Conservation (phyloP, 2,797 vertebrate genomes). For the Falco novaeseelandiae region DNA sequence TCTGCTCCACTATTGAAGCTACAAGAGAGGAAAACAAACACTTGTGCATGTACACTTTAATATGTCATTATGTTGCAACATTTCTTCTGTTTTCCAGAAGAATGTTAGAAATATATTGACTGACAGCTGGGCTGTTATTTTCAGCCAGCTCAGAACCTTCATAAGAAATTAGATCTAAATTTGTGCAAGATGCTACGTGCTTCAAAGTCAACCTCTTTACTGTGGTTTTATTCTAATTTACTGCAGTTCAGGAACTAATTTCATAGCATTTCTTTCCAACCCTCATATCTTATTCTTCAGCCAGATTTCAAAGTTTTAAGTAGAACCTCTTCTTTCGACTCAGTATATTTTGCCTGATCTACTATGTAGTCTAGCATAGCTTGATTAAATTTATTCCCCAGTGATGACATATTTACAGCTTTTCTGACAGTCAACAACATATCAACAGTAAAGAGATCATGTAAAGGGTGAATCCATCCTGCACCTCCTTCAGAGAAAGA, state of each 20-base stretch:
- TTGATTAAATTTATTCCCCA: conserved; percentile 1
- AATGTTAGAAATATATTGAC: not conserved
- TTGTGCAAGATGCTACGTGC: not conserved
- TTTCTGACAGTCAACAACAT: not conserved
- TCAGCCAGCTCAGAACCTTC: not conserved
- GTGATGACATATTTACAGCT: not conserved
- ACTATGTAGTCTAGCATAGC: not conserved
- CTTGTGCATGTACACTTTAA: not conserved
- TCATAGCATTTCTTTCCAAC: not conserved
- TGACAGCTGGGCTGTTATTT: not conserved
- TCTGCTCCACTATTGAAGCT: conserved; percentile 98
- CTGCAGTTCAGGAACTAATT: not conserved
- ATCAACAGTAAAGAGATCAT: not conserved
- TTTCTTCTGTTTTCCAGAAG: not conserved
- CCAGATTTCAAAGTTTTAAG: not conserved
- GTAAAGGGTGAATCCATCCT: not conserved
- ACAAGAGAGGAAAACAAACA: conserved; percentile 5
- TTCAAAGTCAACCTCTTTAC: not conserved
- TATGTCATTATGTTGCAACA: not conserved
- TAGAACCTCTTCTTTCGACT: not conserved
- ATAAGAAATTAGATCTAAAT: not conserved
- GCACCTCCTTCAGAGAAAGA: not conserved
- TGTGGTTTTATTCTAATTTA: not conserved
- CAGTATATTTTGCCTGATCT: not conserved
- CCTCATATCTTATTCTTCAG: not conserved